Evolutionary conservation across 1,140 invertebrate genomes (phyloP).

Genomic region (Myzus persicae): DNA sequence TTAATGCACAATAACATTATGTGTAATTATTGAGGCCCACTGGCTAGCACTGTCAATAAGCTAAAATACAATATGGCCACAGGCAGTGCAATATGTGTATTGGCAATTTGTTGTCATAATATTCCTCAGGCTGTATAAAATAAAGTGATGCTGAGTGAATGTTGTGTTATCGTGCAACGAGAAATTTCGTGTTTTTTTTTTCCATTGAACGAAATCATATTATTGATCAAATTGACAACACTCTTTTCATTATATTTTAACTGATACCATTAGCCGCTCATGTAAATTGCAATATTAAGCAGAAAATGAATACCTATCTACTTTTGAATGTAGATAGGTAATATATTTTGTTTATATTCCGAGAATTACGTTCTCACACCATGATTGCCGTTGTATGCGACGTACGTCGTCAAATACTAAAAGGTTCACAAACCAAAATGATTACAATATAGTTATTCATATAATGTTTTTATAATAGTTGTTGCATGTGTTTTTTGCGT

Average conservation of each 20-base stretch:
- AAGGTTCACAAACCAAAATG: background rate
- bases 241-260: background rate
- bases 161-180: background rate
- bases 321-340: no score
- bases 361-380: background rate
- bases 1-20: background rate
- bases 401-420: background rate
- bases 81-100: slow-evolving; percentile 11
- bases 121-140: background rate
- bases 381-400: background rate
- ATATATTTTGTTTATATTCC: no score
- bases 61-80: slow-evolving; percentile 21
- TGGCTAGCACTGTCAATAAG: slow-evolving; percentile 30
- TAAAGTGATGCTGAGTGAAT: no score
- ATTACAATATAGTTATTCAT: background rate
- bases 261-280: no score
- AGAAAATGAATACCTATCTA: no score
- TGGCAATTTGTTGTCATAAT: background rate
- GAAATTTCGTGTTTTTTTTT: background rate
- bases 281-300: no score
- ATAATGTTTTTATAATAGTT: background rate
- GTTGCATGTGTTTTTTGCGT: background rate
- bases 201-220: background rate
- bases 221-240: background rate
- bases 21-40: slow-evolving; percentile 28